Evolutionary conservation across 2,797 vertebrate species (phyloP), one percentile per base, ranked within the genome.

Genomic region (Gadopsis bispinosus): DNA sequence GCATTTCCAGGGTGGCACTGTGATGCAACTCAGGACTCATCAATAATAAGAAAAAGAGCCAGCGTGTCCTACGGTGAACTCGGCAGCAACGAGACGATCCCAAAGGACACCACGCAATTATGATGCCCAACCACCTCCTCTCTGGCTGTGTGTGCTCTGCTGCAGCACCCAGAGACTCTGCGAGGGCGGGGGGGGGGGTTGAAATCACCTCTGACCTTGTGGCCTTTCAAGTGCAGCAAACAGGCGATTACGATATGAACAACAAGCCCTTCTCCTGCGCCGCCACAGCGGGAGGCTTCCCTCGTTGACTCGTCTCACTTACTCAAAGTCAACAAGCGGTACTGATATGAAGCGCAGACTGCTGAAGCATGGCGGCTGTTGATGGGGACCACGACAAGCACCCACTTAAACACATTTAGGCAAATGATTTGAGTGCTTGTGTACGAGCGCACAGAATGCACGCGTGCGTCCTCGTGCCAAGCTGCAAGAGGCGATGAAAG

Each of bases 321-420:
- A 73, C n/a, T 71, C 59, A 72, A 29, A 79, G 61, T 80, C 79
- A 82, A 84, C 48, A 4, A 55, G 68, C 68, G 8, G 69, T 5
- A 55, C 26, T 58, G 69, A 60, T 48, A 76, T 5, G 54, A 68
- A 47, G 58, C 0, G 0, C 58, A 6, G 50, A 31, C 58, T 43
- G 60, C 55, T 51, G 62, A 26, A 75, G 62, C 76, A 4, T 3
- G 0, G 45, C 26, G 4, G 60, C 75, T 78, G 69, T 73, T 73
- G 70, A 83, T 62, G 73, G 64, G 35, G 29, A 65, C 45, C 0
- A 19, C 16, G n/a, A 79, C 73, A 31, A 81, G 79, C 74, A 63
- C 22, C 76, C 68, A 78, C 82, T 86, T 84, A 43, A 72, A 79
- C 82, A 79, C 66, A 71, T 73, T 86, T 59, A 75, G 73, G 51